Conservation (phyloP, 2,888 invertebrate genomes). For the Andrena minutula region DNA sequence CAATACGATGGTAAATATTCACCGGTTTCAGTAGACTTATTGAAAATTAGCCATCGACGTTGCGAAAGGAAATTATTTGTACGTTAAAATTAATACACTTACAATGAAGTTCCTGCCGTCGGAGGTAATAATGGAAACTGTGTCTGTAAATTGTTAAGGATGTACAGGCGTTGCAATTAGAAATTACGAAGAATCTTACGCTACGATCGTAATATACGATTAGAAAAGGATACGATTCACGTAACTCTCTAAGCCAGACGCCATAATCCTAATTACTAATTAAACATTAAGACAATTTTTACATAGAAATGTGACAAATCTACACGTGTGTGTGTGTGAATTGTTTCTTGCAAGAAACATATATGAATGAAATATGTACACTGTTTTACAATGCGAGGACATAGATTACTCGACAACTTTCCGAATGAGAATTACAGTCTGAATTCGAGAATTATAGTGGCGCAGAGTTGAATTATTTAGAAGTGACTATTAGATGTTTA, state of each 20-base stretch:
- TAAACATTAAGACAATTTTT: constrained; percentile 38
- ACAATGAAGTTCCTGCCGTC: constrained; percentile 98
- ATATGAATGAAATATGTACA: constrained; percentile 5
- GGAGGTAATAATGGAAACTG: constrained; percentile 97
- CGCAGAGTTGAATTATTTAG: constrained; percentile 2
- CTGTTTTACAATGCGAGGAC: not conserved
- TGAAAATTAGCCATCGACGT: not conserved
- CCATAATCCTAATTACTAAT: constrained; percentile 86
- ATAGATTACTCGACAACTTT: not conserved
- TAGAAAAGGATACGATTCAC: constrained; percentile 91
- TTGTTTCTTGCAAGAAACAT: not conserved
- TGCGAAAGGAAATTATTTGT: not conserved
- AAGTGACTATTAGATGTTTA: not conserved
- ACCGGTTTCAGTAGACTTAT: not conserved
- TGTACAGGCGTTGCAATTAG: constrained; percentile 16
- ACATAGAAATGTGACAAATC: constrained; percentile 23
- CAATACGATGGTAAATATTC: not conserved
- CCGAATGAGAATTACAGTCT: not conserved
- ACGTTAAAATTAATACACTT: constrained; percentile 81
- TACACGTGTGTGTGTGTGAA: not conserved
- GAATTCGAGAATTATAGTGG: not conserved
- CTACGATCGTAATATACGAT: not conserved
- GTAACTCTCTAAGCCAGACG: constrained; percentile 94
- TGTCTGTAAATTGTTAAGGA: constrained; percentile 86
- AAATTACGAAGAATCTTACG: constrained; percentile 12